phyloP scores from a whole-genome alignment of 2,797 vertebrate species.

The Gambelia wislizenii region DNA sequence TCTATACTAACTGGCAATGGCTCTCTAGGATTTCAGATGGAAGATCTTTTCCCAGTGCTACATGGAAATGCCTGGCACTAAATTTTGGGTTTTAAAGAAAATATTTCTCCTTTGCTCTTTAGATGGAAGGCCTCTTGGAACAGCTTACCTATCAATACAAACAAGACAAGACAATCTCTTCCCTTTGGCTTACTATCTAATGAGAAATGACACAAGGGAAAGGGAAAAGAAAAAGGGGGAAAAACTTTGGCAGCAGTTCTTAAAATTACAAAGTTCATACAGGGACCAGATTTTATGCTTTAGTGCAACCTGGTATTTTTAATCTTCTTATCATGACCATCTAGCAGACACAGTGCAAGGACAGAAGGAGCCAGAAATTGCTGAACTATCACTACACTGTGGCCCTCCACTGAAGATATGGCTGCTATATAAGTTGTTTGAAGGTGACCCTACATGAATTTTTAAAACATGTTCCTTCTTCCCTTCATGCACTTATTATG shows the following conservation, averaged over 20 bases:
- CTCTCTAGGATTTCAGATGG: background rate
- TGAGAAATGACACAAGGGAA: background rate
- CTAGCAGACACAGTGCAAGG: background rate
- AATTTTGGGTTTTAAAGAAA: background rate
- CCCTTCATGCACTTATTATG: background rate
- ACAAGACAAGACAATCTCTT: background rate
- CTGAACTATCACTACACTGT: background rate
- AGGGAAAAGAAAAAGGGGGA: background rate
- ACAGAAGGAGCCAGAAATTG: no score
- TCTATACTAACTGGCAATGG: background rate
- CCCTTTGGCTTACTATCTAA: background rate
- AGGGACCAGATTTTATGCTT: no score
- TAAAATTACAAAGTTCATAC: background rate
- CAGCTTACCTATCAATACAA: background rate
- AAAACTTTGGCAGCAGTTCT: background rate
- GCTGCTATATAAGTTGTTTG: background rate
- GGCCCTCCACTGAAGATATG: background rate
- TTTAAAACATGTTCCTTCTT: background rate
- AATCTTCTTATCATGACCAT: background rate
- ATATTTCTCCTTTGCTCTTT: background rate
- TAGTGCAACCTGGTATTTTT: background rate
- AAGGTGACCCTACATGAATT: background rate
- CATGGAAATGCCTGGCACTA: background rate
- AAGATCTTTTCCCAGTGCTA: background rate
- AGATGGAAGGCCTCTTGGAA: background rate